Conservation (phyloP, 2,888 invertebrate species). For the Diabrotica balteata region DNA sequence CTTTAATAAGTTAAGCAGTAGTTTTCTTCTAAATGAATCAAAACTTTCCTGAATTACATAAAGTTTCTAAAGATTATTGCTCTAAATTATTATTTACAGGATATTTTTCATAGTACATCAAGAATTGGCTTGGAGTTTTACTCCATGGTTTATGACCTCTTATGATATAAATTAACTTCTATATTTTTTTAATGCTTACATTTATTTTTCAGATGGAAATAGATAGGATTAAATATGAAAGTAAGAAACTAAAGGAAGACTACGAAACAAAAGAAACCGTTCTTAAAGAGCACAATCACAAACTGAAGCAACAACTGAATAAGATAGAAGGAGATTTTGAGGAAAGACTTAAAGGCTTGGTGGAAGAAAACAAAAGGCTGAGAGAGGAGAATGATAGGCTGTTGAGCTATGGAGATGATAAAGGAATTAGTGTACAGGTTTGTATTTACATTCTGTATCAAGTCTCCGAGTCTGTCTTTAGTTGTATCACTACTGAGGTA, state of each 20-base stretch:
- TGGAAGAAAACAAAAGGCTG: conserved; percentile 50
- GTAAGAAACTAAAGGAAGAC: conserved; percentile 51
- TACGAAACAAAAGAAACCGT: conserved; percentile 51
- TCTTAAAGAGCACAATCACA: conserved; percentile 44
- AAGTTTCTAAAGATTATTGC: no score
- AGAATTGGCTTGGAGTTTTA: no score
- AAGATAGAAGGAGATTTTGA: conserved; percentile 33
- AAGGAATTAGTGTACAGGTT: conserved; percentile 56
- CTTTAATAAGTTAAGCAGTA: no score
- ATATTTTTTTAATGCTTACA: no score
- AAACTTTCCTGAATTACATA: no score
- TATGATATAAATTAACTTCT: no score
- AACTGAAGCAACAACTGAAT: conserved; percentile 47
- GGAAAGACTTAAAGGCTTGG: conserved; percentile 39
- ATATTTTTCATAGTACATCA: no score
- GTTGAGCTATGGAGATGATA: conserved; percentile 53
- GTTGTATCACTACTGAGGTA: no score
- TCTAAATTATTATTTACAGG: no score
- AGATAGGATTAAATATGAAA: conserved; percentile 41
- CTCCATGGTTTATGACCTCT: no score
- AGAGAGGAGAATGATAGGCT: conserved; percentile 55
- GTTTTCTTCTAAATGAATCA: no score
- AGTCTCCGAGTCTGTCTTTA: no score
- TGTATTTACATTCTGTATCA: not conserved
- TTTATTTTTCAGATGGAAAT: conserved; percentile 12